Conservation (phyloP, 2,888 invertebrate species). For the Dendrolimus pini region DNA sequence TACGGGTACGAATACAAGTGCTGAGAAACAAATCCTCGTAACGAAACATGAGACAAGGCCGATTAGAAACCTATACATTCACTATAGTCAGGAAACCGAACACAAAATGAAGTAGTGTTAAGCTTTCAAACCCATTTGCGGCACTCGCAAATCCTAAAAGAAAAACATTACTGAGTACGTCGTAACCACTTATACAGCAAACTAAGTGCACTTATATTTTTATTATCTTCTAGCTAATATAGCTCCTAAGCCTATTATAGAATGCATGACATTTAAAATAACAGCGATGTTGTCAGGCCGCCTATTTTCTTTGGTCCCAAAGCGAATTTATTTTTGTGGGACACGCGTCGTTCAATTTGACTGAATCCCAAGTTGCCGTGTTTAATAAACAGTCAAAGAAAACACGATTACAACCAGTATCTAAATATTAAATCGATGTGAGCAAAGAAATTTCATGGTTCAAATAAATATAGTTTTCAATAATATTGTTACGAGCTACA, state of each 20-base stretch:
- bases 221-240: no score
- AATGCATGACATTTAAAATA: not conserved
- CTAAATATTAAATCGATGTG: not conserved
- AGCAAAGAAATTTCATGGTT: not conserved
- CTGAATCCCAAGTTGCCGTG: not conserved
- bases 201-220: no score
- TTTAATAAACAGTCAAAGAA: not conserved
- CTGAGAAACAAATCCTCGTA: not conserved
- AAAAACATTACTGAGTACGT: not conserved
- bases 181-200: not conserved
- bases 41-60: not conserved
- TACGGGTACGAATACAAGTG: no score
- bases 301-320: not conserved
- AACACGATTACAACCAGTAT: not conserved
- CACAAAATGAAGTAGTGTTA: slow-evolving; percentile 39
- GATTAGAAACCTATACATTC: slow-evolving; percentile 10
- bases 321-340: not conserved
- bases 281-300: not conserved
- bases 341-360: not conserved
- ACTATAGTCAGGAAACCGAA: slow-evolving; percentile 15
- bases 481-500: not conserved
- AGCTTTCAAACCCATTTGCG: slow-evolving; percentile 44
- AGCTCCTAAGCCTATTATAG: not conserved
- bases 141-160: slow-evolving; percentile 28
- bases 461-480: not conserved